Percentiles rank a stretch among this genome's conserved stretches.
These are phyloP conservation scores for Rallus crepitans DNA, from an alignment of 2,797 vertebrate species.

Conservation along the genomic window DNA sequence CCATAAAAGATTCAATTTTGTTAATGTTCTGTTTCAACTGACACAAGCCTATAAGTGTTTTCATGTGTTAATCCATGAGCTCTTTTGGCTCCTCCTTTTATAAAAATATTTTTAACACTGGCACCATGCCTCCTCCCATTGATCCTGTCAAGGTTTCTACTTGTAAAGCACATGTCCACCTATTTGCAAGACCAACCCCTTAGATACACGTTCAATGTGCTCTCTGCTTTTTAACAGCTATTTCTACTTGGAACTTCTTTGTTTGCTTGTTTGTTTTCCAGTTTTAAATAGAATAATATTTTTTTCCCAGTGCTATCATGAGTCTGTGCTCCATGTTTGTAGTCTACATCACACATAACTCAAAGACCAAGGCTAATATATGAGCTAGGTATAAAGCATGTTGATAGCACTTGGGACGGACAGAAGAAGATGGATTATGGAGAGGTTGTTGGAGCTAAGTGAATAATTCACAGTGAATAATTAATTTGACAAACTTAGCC, in stretches of 20 bases:
- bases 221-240: neutral
- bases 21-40: neutral
- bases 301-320: neutral
- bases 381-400: neutral
- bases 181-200: neutral
- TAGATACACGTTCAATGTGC: neutral
- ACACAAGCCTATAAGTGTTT: neutral
- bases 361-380: neutral
- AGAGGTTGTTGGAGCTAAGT: constrained; percentile 44
- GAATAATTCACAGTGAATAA: constrained; percentile 63
- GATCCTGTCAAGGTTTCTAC: neutral
- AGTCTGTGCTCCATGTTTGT: neutral
- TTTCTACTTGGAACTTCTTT: neutral
- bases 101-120: neutral
- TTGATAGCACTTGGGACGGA: neutral
- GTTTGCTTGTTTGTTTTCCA: neutral
- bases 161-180: neutral
- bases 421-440: constrained; percentile 52
- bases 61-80: neutral
- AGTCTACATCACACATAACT: neutral
- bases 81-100: neutral
- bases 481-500: constrained; percentile 67
- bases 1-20: neutral
- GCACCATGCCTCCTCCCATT: neutral
- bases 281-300: neutral